Evolutionary conservation across 2,888 invertebrate genomes (phyloP).

Genomic region (Tridacna gigas): DNA sequence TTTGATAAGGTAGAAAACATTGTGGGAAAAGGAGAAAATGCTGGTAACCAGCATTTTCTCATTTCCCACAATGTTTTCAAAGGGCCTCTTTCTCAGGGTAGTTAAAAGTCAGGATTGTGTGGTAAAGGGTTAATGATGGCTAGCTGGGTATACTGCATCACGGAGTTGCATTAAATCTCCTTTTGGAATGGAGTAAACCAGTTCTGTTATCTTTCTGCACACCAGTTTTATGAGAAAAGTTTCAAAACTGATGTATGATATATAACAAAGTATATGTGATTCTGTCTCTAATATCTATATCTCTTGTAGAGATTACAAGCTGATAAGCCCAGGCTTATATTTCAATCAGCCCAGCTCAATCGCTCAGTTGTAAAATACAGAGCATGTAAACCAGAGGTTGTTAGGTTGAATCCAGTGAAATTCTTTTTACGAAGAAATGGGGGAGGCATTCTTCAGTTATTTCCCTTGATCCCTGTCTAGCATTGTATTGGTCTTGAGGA

Average conservation of each 20-base stretch:
- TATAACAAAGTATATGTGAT: background rate
- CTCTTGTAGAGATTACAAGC: constrained; percentile 3
- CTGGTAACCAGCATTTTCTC: background rate
- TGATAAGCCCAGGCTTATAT: constrained; percentile 5
- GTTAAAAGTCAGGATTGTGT: no score
- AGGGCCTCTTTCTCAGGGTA: background rate
- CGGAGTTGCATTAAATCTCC: background rate
- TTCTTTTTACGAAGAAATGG: no score
- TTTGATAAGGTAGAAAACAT: no score
- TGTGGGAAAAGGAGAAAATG: background rate
- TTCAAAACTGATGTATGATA: constrained; percentile 7
- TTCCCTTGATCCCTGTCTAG: no score
- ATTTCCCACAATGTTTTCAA: background rate
- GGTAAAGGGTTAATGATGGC: background rate
- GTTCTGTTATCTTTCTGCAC: background rate
- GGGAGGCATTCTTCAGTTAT: no score
- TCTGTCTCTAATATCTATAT: background rate
- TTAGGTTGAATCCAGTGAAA: no score
- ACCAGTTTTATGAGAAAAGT: background rate
- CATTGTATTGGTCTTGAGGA: no score
- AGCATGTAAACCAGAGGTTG: no score
- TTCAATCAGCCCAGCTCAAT: background rate
- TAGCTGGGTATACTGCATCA: background rate
- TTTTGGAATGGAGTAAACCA: background rate
- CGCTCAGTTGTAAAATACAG: no score